Base-by-base conservation (phyloP, 2,888 invertebrate species). In the Tiliacea citrago region DNA sequence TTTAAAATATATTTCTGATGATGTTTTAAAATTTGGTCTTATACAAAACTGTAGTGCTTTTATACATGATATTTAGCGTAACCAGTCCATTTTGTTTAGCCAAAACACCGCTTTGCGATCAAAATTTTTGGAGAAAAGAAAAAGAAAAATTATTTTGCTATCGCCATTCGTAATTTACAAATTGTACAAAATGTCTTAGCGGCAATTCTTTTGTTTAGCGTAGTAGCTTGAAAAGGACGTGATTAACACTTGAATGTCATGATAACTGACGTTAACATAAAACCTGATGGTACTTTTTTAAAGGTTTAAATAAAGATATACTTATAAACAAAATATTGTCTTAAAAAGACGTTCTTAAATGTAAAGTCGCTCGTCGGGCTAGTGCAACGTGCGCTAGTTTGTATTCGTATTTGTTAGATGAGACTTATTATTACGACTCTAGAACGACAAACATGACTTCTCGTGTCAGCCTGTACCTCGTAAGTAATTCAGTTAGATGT, bases 1-100 rank as follows among this genome's bases (percentile, higher is more conserved):
- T 95, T 89, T 94, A 93, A 94, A 94, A 89, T 95, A 96, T 95
- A 95, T 96, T 95, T 96, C 94, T 94, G 95, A 96, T 89, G 91
- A 93, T 93, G 91, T 96, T 96, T 96, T 93, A 89, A 92, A 92
- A 93, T 94, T 95, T 93, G 95, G 94, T 95, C 93, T 94, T 96
- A 93, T 96, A 96, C 95, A 95, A 88, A 95, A 92, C 92, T 90
- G 95, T 96, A 96, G 96, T 93, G 96, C 96, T 96, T 96, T 96
- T 95, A 95, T 96, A 96, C 91, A 94, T 90, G 90, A 89, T 95
- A 93, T 96, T 95, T 95, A 95, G 95, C 95, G 91, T 92, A 92
- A 95, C 95, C 95, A 92, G 96, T 96, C 96, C 96, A 96, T 96
- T 96, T 96, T 96, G 90, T 96, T 96, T 96, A 96, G 96, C 96